phyloP scores from a whole-genome alignment of 2,113 vertebrate genomes.

The Triplophysa siluroides region DNA sequence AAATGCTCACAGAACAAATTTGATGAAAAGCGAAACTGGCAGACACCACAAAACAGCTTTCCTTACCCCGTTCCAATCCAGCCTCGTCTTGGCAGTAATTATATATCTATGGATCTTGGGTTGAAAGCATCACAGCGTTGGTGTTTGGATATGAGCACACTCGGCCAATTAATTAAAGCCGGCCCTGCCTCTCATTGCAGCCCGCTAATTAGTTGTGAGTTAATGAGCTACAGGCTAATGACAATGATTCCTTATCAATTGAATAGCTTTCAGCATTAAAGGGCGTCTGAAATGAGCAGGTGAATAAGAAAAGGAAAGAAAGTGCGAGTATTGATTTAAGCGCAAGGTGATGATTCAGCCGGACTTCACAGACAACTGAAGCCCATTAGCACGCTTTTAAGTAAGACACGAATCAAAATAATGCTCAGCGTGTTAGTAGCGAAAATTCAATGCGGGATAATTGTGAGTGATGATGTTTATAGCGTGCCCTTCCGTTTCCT shows the following conservation, averaged over 20 bases:
- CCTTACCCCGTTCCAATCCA: constrained; percentile 7
- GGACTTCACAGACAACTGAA: constrained; percentile 47
- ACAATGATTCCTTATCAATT: constrained; percentile 70
- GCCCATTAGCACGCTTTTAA: constrained; percentile 35
- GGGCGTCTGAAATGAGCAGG: constrained; percentile 59
- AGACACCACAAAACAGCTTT: background rate
- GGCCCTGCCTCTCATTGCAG: constrained; percentile 58
- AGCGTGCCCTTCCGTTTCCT: background rate
- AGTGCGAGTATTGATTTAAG: constrained; percentile 69
- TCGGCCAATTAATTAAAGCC: constrained; percentile 64
- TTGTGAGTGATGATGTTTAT: constrained; percentile 30
- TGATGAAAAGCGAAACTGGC: background rate
- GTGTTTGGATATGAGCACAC: constrained; percentile 57
- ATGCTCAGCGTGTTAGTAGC: constrained; percentile 1
- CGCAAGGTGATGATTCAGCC: constrained; percentile 57
- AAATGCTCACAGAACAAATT: background rate
- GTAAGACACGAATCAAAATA: constrained; percentile 19
- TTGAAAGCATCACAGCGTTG: constrained; percentile 39
- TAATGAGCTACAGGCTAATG: constrained; percentile 63
- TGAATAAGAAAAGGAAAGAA: constrained; percentile 60
- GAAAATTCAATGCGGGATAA: constrained; percentile 14
- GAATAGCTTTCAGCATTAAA: constrained; percentile 72
- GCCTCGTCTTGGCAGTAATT: background rate
- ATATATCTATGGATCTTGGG: constrained; percentile 12
- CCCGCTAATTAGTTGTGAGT: constrained; percentile 73